Evolutionary conservation across 2,797 vertebrate species (phyloP), one percentile per base, ranked within the genome.

Genomic region (Cyprinella venusta): DNA sequence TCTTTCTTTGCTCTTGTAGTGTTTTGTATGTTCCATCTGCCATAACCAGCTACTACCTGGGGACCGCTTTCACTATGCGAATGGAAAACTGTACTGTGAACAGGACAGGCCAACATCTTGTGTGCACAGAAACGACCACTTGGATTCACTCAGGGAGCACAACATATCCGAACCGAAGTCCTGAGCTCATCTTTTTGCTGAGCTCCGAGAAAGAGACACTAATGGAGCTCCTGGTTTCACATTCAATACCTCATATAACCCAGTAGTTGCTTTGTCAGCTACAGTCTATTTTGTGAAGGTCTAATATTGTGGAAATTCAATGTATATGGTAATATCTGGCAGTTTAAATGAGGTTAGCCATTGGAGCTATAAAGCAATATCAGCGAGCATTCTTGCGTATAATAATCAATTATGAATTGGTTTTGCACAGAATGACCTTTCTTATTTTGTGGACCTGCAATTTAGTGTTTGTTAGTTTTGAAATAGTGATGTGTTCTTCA

Each of bases 61-160:
- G 93, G 95, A 96, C 91, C 94, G 94, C 92, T 96, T 96, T 95
- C 95, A 96, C 94, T 96, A 95, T 93, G 95, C 95, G 93, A 95
- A 95, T 92, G 95, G 95, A 94, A 95, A 93, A 93, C 95, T 96
- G 93, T 96, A 96, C 93, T 96, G 95, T 91, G 95, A 96, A 94
- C 95, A 94, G 91, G 95, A 96, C 95, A 95, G 93, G 94, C 95
- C 95, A 30, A 33, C 61, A 40, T 61, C 69, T 45, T 75, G 48
- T 75, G 30, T 16, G 2, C n/a, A 36, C 80, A 42, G 40, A 65
- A 48, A 38, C 2, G 50, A 68, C 21, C 26, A 50, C 69, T 56
- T 59, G 61, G 54, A 79, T 83, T 74, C 63, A 75, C 33, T 74
- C 38, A 21, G 33, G 30, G 61, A 78, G 48, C 40, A 38, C 38